Evolutionary conservation across 1,140 invertebrate species (phyloP), one percentile per base, ranked within the genome.

Genomic region (Brachionus sp.): DNA sequence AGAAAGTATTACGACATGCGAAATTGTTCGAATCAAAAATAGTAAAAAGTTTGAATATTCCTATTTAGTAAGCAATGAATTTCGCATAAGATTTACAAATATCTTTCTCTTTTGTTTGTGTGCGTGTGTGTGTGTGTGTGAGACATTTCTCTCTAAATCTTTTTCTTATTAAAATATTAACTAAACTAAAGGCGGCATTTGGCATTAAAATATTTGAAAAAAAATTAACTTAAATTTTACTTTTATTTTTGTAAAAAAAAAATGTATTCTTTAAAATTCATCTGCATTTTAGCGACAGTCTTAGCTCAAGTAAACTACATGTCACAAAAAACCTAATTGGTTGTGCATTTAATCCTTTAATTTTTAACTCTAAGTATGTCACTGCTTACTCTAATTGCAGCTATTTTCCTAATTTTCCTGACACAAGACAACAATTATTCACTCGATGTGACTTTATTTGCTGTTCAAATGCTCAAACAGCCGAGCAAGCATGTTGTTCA

Each of bases 381-480:
- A 70, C 13, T 70, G 66, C 70, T 12, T 75, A 19, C 23, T 75
- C 42, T 5, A 75, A 75, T 25, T 75, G 70, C 29, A 46, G 39
- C 1, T 75, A 75, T 75, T 75, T 46, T 13, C 70, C 70, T 1
- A 75, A 75, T 75, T 75, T 46, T 50, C 70, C 70, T 25, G 25
- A 75, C 13, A 44, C 19, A 13, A 23, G 19, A 23, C 70, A 75
- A 75, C 16, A 44, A 44, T 46, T 10, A 3, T 75, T 75, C 44
- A 25, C 70, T 12, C 19, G 42, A 46, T 75, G 70, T 25, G 70
- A 75, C 29, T 46, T 46, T 46, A 10, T 75, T 5, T 75, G 70
- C 44, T 75, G 70, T 75, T 12, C 39, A 46, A 75, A 75, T n/a
- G 37, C 70, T 39, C 23, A 35, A 25, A 25, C 25, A 1, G 12